Evolutionary conservation across 2,797 vertebrate species (phyloP).

Genomic region (Macropus fuliginosus): DNA sequence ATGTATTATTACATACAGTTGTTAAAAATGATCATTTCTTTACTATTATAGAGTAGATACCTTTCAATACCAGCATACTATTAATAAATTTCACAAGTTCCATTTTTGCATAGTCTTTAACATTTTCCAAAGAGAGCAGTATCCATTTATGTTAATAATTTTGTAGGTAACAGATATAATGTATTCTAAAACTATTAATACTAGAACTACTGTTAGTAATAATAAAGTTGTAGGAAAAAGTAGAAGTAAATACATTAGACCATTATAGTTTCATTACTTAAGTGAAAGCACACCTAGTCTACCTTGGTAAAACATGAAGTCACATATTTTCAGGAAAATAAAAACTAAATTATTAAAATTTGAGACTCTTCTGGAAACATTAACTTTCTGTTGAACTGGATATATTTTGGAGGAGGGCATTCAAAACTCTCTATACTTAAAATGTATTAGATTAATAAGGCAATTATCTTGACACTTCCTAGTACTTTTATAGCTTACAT

Average conservation of each 20-base stretch:
- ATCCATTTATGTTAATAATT: background rate
- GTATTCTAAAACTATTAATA: conserved; percentile 11
- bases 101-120: background rate
- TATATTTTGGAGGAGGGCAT: background rate
- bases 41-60: background rate
- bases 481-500: background rate
- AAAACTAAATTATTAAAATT: background rate
- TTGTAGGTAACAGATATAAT: background rate
- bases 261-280: background rate
- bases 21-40: background rate
- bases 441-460: background rate
- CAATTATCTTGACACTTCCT: background rate
- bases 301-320: background rate
- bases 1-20: conserved; percentile 6
- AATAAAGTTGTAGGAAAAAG: background rate
- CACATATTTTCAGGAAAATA: background rate
- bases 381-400: background rate
- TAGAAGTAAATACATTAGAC: background rate
- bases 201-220: background rate
- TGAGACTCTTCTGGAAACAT: background rate
- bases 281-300: background rate
- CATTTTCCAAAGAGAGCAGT: background rate
- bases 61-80: background rate
- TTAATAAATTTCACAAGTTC: background rate
- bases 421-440: background rate